Evolutionary conservation across 2,113 vertebrate species (phyloP), one percentile per base, ranked within the genome.

Genomic region (Condylura cristata): DNA sequence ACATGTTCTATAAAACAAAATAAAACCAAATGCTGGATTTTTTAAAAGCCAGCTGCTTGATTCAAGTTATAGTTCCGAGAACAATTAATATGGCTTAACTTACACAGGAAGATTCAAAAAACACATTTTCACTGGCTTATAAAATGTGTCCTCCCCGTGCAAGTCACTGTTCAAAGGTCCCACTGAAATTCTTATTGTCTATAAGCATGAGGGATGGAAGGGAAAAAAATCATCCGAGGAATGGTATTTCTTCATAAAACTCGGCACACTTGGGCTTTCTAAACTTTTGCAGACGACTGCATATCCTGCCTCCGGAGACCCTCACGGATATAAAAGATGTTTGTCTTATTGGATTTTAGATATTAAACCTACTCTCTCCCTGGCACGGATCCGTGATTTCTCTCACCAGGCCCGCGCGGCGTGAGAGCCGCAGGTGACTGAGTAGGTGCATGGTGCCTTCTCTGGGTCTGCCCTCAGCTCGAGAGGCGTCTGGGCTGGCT

Each of bases 341-440:
- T 93, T 96, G 88, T 76, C 85, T 96, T 78, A 86, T 51, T 89
- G 68, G 74, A 85, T 94, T 96, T 89, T 83, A 63, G 74, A 75
- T 90, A 93, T 94, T 76, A 92, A 92, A 89, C 32, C 37, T 68
- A 20, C n/a, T 17, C 60, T 84, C 51, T 90, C 37, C 10, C 41
- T 46, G 70, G 68, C 28, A 17, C 2, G 18, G n/a, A 92, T 72
- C 51, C 86, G 34, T 17, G 24, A 63, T 60, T 51, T 89, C 80
- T 92, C 89, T 94, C 86, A 32, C 34, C 32, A 86, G 72, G 53
- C 34, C 32, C 16, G 46, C 44, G 7, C 5, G 37, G 30, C 0
- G 0, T 37, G 84, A 76, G 26, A 72, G 46, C 28, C 16, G 8
- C 9, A 71, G 76, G 58, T 84, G 78, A 84, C 51, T 9, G 16